These are phyloP conservation scores for Melipona bicolor DNA, from an alignment of 2,888 invertebrate genomes.

Conservation along the genomic window DNA sequence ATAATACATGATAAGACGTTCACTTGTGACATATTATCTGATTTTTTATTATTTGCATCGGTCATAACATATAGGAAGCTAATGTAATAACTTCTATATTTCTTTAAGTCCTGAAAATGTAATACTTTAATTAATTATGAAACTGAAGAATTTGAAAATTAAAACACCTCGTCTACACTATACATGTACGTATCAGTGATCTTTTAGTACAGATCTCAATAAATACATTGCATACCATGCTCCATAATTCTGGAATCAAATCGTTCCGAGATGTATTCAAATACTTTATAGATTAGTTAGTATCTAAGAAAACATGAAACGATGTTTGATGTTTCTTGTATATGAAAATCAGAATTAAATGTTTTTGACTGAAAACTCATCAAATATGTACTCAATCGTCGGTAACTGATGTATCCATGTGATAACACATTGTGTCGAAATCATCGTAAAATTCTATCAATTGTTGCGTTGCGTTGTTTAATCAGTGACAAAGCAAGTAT, in stretches of 20 bases:
- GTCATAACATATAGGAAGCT: neutral
- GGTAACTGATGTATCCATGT: neutral
- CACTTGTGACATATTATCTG: neutral
- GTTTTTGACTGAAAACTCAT: too few relatives aligned
- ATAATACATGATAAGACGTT: too few relatives aligned
- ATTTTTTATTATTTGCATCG: too few relatives aligned
- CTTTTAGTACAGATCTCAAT: neutral
- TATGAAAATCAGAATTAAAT: neutral
- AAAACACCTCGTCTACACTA: neutral
- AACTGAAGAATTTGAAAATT: neutral
- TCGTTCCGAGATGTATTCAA: neutral
- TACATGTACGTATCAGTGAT: neutral
- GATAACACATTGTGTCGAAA: neutral
- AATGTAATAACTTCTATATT: neutral
- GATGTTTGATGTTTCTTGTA: too few relatives aligned
- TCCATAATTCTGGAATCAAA: neutral
- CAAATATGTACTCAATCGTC: neutral
- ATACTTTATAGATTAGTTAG: neutral
- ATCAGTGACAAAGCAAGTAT: conserved; percentile 57
- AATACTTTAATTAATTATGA: neutral
- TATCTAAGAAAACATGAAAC: too few relatives aligned
- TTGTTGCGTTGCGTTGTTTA: conserved; percentile 37
- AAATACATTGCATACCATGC: neutral
- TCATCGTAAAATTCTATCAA: conserved; percentile 10
- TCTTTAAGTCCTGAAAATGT: neutral